phyloP scores from a whole-genome alignment of 1,140 invertebrate species.

The Drosophila chauvacae region DNA sequence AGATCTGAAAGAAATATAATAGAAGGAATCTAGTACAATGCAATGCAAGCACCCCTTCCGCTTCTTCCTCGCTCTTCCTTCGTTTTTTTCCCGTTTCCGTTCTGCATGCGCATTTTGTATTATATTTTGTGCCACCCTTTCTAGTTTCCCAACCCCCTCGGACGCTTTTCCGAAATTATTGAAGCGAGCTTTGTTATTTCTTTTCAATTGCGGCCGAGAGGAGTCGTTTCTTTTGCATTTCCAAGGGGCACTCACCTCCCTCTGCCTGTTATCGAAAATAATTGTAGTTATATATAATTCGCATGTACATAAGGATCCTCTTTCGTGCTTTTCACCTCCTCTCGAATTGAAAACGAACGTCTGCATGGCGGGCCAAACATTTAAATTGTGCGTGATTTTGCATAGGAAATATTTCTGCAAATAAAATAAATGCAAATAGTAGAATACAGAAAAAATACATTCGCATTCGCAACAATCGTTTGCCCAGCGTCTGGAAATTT shows the following conservation, averaged over 20 bases:
- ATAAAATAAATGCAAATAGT: constrained; percentile 19
- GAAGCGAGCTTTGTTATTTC: constrained; percentile 70
- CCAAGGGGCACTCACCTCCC: constrained; percentile 14
- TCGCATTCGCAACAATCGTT: constrained; percentile 36
- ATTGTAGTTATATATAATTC: constrained; percentile 29
- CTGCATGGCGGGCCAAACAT: constrained; percentile 24
- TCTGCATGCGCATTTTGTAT: constrained; percentile 73
- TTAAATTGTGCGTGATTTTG: constrained; percentile 55
- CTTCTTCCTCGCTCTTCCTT: constrained; percentile 14
- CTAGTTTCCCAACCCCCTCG: constrained; percentile 24
- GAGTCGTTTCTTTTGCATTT: constrained; percentile 22
- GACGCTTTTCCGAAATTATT: constrained; percentile 60
- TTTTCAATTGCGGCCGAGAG: constrained; percentile 55
- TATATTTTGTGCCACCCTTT: constrained; percentile 57
- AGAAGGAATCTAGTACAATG: constrained; percentile 62
- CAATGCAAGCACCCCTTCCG: constrained; percentile 53
- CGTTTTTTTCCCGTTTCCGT: constrained; percentile 54
- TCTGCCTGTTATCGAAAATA: constrained; percentile 46
- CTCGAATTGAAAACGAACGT: background rate
- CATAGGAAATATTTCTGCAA: constrained; percentile 41
- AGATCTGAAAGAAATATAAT: constrained; percentile 55
- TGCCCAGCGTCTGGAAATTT: constrained; percentile 50
- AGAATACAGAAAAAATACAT: constrained; percentile 21
- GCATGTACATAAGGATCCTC: constrained; percentile 21
- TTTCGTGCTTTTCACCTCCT: background rate